Base-by-base conservation (phyloP, 1,140 invertebrate genomes). In the Orius insidiosus region DNA sequence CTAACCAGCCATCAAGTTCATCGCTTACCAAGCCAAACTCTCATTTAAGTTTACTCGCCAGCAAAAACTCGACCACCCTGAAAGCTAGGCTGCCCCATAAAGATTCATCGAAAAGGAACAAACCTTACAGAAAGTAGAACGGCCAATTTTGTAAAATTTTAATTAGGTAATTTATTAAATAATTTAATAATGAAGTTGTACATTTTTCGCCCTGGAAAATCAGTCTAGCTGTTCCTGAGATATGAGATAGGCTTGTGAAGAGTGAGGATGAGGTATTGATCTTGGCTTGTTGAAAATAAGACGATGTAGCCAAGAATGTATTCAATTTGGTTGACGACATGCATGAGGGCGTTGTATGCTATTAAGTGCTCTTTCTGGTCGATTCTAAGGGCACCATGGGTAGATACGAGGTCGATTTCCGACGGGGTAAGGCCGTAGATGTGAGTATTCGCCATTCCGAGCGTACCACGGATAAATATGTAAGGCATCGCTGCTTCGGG, bases 301-400 rank as follows among this genome's bases (percentile, higher is more conserved):
- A 56, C 55, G 40, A 46, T 45, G 44, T 56, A 56, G 0, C 54
- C 54, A 9, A 55, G 48, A 38, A 49, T 45, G 35, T 54, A 56
- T 37, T 56, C 55, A 45, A 56, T 33, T 46, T 56, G 55, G 52
- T 56, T 56, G 38, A 56, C 47, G 1, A 53, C 49, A 48, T 52
- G 55, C 24, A 55, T 46, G 7, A 49, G 49, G 11, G 55, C 55
- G 47, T 56, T 56, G 40, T 56, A 55, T 11, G 53, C 47, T n/a
- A 48, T 53, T 1, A 56, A 16, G 46, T 54, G 54, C 36, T 52
- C 52, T 36, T 56, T 56, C 1, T n/a, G n/a, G n/a, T n/a, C n/a
- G n/a, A n/a, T n/a, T n/a, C 51, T 11, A 41, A 14, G 8, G 15
- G 3, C 5, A 46, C 8, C 2, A 38, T 11, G 16, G 15, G n/a